Base-by-base conservation (phyloP, 2,797 vertebrate species). In the Xenentodon cancila region DNA sequence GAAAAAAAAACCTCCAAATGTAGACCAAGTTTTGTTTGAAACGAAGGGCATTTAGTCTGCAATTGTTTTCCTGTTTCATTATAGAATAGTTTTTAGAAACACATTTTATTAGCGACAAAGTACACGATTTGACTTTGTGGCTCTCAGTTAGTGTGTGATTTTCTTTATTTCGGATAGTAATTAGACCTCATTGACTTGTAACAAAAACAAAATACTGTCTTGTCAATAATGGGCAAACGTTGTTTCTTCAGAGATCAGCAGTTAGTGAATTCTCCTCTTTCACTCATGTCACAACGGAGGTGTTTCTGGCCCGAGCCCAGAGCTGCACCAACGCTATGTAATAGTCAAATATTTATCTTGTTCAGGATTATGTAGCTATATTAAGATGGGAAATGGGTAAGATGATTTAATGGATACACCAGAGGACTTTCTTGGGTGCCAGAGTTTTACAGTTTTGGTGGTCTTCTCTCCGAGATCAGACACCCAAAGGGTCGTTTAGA, bases 291-390 rank as follows among this genome's bases (percentile, higher is more conserved):
- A 88, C 87, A 71, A 84, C 71, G 85, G 9, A 17, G 17, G 25
- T 80, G 73, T 83, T 75, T 84, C 90, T 94, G 92, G 92, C 92
- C 68, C 5, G 9, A 51, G 55, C 80, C 90, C 93, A 93, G 82
- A 46, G 64, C 89, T 84, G 83, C 87, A 93, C 89, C 89, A 92
- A 87, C 90, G 90, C 87, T 80, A 88, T 88, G 86, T 82, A 92
- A 89, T 90, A 88, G 88, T 88, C 91, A 94, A 94, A 95, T 95
- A 93, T 93, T 94, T 92, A 91, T 90, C 90, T 89, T 92, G 87
- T 91, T 90, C 84, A 84, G 80, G 91, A 92, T 91, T 89, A 89
- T 60, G 65, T 50, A 87, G 88, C 89, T 93, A 92, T 92, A 91
- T 89, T 85, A 88, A 90, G 89, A 92, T 90, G 84, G 91, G 87